These are phyloP conservation scores for Cygnus buccinator DNA, from an alignment of 2,113 vertebrate genomes.

Conservation along the genomic window DNA sequence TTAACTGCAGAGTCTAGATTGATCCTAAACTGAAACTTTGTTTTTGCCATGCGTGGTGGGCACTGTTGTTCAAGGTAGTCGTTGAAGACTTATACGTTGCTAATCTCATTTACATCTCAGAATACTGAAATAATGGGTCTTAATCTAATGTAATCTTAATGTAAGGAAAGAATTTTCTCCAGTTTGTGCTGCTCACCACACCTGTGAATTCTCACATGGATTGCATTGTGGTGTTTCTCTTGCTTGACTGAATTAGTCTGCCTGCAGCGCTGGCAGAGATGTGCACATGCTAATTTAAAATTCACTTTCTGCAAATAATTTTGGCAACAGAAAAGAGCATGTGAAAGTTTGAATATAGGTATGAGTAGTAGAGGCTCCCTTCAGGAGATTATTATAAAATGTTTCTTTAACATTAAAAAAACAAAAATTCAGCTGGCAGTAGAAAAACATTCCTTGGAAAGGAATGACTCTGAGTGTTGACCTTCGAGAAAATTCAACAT, in stretches of 20 bases:
- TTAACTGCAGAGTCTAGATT: background rate
- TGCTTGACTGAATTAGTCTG: background rate
- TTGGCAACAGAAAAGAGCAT: background rate
- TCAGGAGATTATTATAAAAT: background rate
- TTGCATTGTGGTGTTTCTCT: background rate
- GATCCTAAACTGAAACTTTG: background rate
- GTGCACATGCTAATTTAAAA: background rate
- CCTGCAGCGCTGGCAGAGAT: background rate
- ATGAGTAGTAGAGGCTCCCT: background rate
- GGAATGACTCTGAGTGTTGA: background rate
- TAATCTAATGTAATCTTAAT: background rate
- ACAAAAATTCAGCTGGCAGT: background rate
- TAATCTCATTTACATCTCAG: background rate
- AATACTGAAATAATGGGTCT: background rate
- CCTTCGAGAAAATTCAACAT: background rate
- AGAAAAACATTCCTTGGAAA: background rate
- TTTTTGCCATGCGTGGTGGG: background rate
- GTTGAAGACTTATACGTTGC: background rate
- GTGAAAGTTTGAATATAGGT: background rate
- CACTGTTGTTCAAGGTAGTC: background rate
- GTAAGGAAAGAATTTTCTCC: background rate
- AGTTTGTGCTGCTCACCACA: background rate
- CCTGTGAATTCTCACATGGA: background rate
- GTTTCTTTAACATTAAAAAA: background rate
- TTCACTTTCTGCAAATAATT: background rate